phyloP scores from a whole-genome alignment of 30 jellyfish, hydroid and myxozoan species.

The Nemopilema nomurai region DNA sequence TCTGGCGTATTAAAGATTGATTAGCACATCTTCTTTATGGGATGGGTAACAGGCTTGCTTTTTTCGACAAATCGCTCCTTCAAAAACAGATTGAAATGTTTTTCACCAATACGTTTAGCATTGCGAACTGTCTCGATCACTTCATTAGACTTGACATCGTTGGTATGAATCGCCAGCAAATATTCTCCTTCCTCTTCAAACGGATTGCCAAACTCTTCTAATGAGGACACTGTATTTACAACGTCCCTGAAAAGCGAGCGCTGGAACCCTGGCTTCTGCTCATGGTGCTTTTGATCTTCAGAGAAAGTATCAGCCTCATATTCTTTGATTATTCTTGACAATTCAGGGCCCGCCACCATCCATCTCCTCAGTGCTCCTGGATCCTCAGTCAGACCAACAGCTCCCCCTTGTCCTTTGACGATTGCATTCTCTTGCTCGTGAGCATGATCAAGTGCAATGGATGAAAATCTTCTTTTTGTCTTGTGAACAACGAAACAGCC shows the following conservation, averaged over 20 bases:
- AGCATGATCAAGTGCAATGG: conserved; percentile 51
- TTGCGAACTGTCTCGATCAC: neutral
- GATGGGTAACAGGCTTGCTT: neutral
- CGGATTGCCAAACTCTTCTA: neutral
- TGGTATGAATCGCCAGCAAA: neutral
- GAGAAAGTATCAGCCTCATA: neutral
- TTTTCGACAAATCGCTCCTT: neutral
- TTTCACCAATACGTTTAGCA: neutral
- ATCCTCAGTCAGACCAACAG: conserved; percentile 44
- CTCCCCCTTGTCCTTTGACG: conserved; percentile 59
- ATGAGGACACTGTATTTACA: neutral
- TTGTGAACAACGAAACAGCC: conserved; percentile 27
- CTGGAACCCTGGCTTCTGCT: neutral
- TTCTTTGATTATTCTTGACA: conserved; percentile 15
- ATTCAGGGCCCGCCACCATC: conserved; percentile 60
- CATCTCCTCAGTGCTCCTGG: conserved; percentile 40
- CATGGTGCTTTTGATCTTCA: neutral
- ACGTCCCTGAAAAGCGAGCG: neutral
- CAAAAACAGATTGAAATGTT: neutral
- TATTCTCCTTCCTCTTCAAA: neutral
- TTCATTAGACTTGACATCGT: neutral
- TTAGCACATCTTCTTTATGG: neutral
- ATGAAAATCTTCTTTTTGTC: conserved; percentile 19
- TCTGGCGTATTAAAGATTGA: neutral
- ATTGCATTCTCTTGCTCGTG: conserved; percentile 33